Evolutionary conservation across 2,888 invertebrate genomes (phyloP).

Genomic region (Ethmia dodecea): DNA sequence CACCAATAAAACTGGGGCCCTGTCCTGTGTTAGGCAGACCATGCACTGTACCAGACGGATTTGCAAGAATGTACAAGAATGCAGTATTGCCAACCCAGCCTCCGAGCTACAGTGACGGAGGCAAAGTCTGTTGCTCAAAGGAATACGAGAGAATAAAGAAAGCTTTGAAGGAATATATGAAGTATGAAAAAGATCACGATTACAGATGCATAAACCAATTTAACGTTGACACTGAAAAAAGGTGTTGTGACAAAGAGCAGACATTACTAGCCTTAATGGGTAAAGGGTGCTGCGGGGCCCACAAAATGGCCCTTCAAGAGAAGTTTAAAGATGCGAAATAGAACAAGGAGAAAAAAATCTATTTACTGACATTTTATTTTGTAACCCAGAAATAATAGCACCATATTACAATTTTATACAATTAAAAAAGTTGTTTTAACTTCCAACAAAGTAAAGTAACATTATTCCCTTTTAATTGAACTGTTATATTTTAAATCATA

Average conservation of each 20-base stretch:
- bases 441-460: no score
- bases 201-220: constrained; percentile 59
- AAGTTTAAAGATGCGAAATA: constrained; percentile 38
- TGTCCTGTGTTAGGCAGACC: constrained; percentile 67
- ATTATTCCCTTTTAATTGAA: no score
- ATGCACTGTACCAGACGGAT: constrained; percentile 62
- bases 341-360: constrained; percentile 23
- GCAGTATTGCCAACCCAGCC: constrained; percentile 46
- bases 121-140: constrained; percentile 68
- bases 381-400: constrained; percentile 51
- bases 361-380: constrained; percentile 52
- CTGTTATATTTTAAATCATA: no score
- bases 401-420: constrained; percentile 27
- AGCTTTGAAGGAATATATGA: constrained; percentile 59
- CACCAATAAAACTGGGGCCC: constrained; percentile 63
- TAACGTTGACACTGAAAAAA: constrained; percentile 57
- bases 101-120: constrained; percentile 56
- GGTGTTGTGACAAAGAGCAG: constrained; percentile 68
- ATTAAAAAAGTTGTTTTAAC: no score
- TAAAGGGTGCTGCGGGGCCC: constrained; percentile 58
- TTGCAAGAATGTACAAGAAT: constrained; percentile 63
- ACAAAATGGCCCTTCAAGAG: constrained; percentile 58
- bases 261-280: constrained; percentile 46
- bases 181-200: constrained; percentile 52
- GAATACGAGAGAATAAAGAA: constrained; percentile 67